phyloP scores from a whole-genome alignment of 2,888 invertebrate genomes.

The Leptura quadrifasciata region DNA sequence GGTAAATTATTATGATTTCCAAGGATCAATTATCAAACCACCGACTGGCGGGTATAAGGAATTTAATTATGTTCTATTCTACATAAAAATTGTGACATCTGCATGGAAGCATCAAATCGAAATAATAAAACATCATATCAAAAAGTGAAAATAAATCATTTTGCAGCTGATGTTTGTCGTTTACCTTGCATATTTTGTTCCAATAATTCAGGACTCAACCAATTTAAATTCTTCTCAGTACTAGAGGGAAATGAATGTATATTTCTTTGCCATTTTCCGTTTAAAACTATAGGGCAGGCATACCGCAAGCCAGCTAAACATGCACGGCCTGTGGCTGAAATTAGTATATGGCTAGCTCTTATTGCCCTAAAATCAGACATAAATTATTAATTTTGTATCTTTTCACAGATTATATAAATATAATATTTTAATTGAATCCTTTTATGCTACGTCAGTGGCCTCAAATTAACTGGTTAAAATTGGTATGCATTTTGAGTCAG shows the following conservation, averaged over 20 bases:
- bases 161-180: constrained; percentile 7
- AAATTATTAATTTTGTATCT: no score
- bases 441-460: no score
- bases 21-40: background rate
- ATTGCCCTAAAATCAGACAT: constrained; percentile 79
- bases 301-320: constrained; percentile 87
- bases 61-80: no score
- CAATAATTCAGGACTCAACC: constrained; percentile 94
- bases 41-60: no score
- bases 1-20: background rate
- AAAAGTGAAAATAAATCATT: constrained; percentile 17
- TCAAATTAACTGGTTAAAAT: no score
- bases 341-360: constrained; percentile 88
- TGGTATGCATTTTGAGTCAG: no score
- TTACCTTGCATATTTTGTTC: constrained; percentile 79
- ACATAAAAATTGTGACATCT: no score
- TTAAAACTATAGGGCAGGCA: constrained; percentile 83
- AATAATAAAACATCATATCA: background rate
- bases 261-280: constrained; percentile 81
- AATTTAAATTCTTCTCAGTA: constrained; percentile 85
- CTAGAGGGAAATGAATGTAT: constrained; percentile 86
- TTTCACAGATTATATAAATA: no score
- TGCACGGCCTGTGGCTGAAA: constrained; percentile 83
- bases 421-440: no score
- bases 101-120: no score